Percentiles rank a stretch among this genome's conserved stretches.
phyloP scores from a whole-genome alignment of 1,140 invertebrate species.

The Calephelis nemesis region DNA sequence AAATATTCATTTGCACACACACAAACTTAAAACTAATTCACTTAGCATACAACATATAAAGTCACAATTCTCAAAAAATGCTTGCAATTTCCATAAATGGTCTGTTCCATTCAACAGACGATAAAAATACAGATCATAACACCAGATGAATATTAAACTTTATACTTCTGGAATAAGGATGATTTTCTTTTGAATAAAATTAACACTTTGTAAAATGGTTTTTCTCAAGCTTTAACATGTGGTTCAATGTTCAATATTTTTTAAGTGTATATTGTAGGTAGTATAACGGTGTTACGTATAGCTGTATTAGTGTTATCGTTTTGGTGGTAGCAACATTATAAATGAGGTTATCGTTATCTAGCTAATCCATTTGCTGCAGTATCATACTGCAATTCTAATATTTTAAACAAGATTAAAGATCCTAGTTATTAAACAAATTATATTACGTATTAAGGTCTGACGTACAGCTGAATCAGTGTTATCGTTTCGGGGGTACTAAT shows the following conservation, averaged over 20 bases:
- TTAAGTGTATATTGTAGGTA: conserved; percentile 2
- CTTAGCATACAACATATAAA: conserved; percentile 13
- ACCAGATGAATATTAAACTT: neutral
- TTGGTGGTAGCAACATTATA: neutral
- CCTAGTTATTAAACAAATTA: too few relatives aligned
- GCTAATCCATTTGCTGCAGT: too few relatives aligned
- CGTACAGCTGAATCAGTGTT: neutral
- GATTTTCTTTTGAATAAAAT: conserved; percentile 8
- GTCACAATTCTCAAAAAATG: conserved; percentile 16
- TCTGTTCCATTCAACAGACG: conserved; percentile 8
- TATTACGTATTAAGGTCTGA: neutral
- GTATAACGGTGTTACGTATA: neutral
- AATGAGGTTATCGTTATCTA: too few relatives aligned
- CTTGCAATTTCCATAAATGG: conserved; percentile 14
- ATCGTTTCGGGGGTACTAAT: too few relatives aligned
- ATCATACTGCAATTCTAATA: too few relatives aligned
- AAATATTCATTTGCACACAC: too few relatives aligned
- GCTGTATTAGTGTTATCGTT: neutral
- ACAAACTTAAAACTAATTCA: conserved; percentile 1
- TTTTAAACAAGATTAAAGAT: too few relatives aligned
- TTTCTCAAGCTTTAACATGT: conserved; percentile 4
- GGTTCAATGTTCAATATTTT: conserved; percentile 5
- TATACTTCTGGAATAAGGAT: neutral
- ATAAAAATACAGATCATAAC: conserved; percentile 12
- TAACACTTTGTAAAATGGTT: conserved; percentile 8